Conservation (phyloP, 2,797 vertebrate species). For the Lepidocolaptes lacrymiger region DNA sequence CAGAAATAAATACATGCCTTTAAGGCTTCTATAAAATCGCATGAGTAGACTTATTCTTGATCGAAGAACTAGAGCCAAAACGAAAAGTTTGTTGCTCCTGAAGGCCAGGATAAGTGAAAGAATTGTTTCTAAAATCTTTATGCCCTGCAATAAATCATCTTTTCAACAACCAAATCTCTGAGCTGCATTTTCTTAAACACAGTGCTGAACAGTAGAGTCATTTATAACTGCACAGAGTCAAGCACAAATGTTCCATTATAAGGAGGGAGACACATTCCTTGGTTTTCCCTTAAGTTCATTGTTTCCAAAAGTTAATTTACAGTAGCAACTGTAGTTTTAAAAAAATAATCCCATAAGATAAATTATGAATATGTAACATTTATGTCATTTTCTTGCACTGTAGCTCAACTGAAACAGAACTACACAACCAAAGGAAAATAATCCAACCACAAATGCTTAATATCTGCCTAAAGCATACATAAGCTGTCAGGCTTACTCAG, state of each 20-base stretch:
- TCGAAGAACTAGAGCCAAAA: slow-evolving; percentile 47
- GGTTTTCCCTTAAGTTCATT: slow-evolving; percentile 68
- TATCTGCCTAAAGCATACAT: background rate
- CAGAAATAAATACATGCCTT: slow-evolving; percentile 31
- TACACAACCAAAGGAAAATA: slow-evolving; percentile 29
- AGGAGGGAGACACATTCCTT: slow-evolving; percentile 59
- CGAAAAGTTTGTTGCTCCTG: slow-evolving; percentile 51
- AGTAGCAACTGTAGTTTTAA: slow-evolving; percentile 60
- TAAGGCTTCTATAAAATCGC: slow-evolving; percentile 37
- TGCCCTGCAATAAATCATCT: slow-evolving; percentile 68
- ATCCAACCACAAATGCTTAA: slow-evolving; percentile 47
- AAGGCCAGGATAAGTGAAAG: slow-evolving; percentile 65
- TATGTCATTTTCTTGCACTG: slow-evolving; percentile 6
- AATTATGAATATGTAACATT: slow-evolving; percentile 45
- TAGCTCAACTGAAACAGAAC: background rate
- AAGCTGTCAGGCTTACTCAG: background rate
- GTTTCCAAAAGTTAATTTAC: slow-evolving; percentile 71
- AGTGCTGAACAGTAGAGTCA: slow-evolving; percentile 66
- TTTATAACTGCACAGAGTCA: slow-evolving; percentile 65
- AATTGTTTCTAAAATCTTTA: slow-evolving; percentile 70
- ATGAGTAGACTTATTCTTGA: slow-evolving; percentile 48
- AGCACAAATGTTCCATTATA: slow-evolving; percentile 73
- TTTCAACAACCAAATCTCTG: slow-evolving; percentile 71
- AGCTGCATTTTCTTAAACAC: slow-evolving; percentile 65
- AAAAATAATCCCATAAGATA: slow-evolving; percentile 55